Evolutionary conservation across 1,140 invertebrate species (phyloP).

Genomic region (Orius insidiosus): DNA sequence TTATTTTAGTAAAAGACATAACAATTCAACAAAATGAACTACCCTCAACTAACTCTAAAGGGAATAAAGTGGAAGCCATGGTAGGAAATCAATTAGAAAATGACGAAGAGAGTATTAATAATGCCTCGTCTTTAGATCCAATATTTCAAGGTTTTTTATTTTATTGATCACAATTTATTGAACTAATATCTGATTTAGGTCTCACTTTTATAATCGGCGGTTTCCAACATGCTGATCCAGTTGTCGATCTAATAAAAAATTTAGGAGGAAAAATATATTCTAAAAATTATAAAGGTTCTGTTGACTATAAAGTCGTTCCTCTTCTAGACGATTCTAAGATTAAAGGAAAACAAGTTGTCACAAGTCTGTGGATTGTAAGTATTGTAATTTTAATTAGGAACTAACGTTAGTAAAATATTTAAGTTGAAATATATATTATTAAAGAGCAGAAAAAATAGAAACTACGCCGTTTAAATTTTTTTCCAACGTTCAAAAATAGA

Average conservation of each 20-base stretch:
- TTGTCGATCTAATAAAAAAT: slow-evolving; percentile 26
- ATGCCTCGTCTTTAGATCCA: not conserved
- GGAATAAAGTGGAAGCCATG: too few species aligned
- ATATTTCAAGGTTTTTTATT: not conserved
- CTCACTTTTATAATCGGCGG: slow-evolving; percentile 26
- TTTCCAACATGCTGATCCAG: slow-evolving; percentile 17
- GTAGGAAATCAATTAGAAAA: not conserved
- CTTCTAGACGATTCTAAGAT: slow-evolving; percentile 25
- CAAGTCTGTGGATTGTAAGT: slow-evolving; percentile 35
- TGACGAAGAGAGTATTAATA: not conserved
- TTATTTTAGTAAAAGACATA: not conserved
- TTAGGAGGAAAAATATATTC: slow-evolving; percentile 32
- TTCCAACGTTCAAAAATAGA: too few species aligned
- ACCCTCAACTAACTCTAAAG: slow-evolving; percentile 1
- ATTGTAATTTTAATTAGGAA: slow-evolving; percentile 3
- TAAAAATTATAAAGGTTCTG: slow-evolving; percentile 27
- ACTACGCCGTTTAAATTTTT: too few species aligned
- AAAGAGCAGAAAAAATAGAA: too few species aligned
- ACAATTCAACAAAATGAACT: slow-evolving; percentile 11
- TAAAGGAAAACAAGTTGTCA: slow-evolving; percentile 34
- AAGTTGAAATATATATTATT: too few species aligned
- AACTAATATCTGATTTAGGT: too few species aligned
- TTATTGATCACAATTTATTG: too few species aligned
- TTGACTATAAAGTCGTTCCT: slow-evolving; percentile 40
- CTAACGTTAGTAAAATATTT: too few species aligned